These are phyloP conservation scores for Rhabditoides inermis DNA, from an alignment of 2,888 invertebrate genomes.

Conservation along the genomic window DNA sequence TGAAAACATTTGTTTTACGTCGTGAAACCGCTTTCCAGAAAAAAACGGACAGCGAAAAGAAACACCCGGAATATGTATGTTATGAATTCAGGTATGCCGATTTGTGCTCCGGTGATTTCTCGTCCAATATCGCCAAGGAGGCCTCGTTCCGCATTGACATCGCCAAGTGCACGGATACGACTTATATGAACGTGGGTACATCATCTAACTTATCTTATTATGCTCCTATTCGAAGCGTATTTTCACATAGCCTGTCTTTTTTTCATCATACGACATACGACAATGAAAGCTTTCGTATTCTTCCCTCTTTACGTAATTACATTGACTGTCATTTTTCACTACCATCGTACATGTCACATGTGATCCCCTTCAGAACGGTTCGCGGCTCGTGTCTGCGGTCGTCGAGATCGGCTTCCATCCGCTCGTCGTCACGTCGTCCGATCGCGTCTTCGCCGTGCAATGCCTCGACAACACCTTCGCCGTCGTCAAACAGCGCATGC, in stretches of 20 bases:
- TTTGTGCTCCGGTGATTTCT: too few relatives aligned
- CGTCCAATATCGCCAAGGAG: conserved; percentile 21
- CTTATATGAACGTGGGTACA: conserved; percentile 12
- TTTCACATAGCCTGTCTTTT: background rate
- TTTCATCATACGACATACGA: background rate
- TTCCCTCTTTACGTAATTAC: too few relatives aligned
- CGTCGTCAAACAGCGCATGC: background rate
- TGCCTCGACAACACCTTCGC: conserved; percentile 20
- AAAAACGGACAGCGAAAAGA: too few relatives aligned
- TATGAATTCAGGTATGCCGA: too few relatives aligned
- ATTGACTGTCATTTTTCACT: too few relatives aligned
- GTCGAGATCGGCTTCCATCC: conserved; percentile 37
- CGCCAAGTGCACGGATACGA: conserved; percentile 16
- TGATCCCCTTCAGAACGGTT: conserved; percentile 25
- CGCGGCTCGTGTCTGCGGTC: conserved; percentile 22
- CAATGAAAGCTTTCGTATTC: background rate
- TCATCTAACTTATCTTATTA: background rate
- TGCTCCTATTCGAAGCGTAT: background rate
- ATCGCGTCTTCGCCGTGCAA: conserved; percentile 23
- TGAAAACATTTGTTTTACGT: too few relatives aligned
- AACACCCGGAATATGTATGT: too few relatives aligned
- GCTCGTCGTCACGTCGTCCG: conserved; percentile 28
- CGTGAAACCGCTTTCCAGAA: too few relatives aligned
- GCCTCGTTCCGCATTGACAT: conserved; percentile 21
- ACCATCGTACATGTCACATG: too few relatives aligned